Conservation (phyloP, 1,140 invertebrate species). For the Euwallacea similis region DNA sequence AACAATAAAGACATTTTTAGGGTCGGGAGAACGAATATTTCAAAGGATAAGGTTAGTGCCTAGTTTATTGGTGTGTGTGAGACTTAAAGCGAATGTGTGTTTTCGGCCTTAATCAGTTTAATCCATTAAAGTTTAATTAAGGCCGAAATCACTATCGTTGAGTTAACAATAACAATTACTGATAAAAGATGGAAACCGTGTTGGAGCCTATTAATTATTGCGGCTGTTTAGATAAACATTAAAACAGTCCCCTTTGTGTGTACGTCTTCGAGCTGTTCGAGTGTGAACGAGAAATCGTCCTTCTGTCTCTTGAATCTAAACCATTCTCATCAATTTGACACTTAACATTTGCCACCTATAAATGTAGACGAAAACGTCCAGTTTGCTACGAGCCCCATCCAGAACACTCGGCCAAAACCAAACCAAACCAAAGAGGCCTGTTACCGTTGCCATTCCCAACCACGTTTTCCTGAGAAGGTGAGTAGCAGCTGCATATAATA, state of each 20-base stretch:
- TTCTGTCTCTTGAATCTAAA: too few species aligned
- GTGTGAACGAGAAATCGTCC: not conserved
- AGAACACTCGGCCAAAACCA: conserved; percentile 11
- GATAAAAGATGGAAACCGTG: conserved; percentile 10
- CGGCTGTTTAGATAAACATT: not conserved
- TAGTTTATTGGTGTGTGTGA: too few species aligned
- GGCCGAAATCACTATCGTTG: not conserved
- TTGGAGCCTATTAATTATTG: conserved; percentile 9
- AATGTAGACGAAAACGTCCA: too few species aligned
- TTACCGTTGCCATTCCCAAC: conserved; percentile 13
- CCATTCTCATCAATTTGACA: not conserved
- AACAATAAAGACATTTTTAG: too few species aligned
- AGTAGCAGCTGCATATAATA: not conserved
- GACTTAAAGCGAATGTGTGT: too few species aligned
- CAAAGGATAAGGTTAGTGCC: too few species aligned
- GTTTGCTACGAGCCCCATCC: not conserved
- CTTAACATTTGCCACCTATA: too few species aligned
- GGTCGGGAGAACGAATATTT: too few species aligned
- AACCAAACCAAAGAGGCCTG: conserved; percentile 29
- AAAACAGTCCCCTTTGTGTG: not conserved
- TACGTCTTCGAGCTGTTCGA: not conserved
- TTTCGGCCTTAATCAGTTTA: too few species aligned
- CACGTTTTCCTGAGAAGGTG: conserved; percentile 17
- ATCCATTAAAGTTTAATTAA: not conserved
- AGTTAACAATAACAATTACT: conserved; percentile 6